Conservation (phyloP, 35 echinoderm and acorn worm species). For the Diadema setosum region DNA sequence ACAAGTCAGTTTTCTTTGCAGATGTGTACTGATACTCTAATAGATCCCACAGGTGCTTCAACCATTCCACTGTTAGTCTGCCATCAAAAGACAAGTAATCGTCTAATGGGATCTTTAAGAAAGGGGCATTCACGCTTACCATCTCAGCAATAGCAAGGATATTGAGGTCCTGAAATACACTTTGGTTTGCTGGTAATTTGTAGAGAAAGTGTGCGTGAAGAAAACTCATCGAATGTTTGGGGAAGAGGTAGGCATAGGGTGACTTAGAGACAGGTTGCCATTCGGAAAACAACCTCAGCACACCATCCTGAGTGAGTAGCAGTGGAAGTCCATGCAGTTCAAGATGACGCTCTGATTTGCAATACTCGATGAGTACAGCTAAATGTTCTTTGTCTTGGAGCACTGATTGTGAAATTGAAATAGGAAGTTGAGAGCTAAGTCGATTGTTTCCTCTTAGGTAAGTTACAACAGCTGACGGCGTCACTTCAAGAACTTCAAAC, state of each 20-base stretch:
- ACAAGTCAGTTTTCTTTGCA: no score
- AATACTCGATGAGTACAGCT: slow-evolving; percentile 5
- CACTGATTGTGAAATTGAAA: neutral
- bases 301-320: slow-evolving; percentile 39
- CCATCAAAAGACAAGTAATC: neutral
- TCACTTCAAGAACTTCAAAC: slow-evolving; percentile 20
- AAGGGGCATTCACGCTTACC: neutral
- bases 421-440: neutral
- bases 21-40: no score
- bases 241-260: neutral
- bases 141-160: neutral
- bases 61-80: neutral
- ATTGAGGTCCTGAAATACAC: neutral
- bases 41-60: slow-evolving; percentile 6
- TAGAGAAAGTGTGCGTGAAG: neutral
- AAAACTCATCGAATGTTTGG: slow-evolving; percentile 21
- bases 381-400: neutral
- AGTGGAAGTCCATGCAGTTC: slow-evolving; percentile 39
- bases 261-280: neutral
- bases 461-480: neutral
- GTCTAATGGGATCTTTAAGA: neutral
- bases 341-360: neutral
- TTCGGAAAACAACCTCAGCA: neutral
- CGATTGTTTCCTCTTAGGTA: slow-evolving; percentile 1
- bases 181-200: neutral